phyloP scores from a whole-genome alignment of 2,797 vertebrate species.

The Mionectes olivaceus region DNA sequence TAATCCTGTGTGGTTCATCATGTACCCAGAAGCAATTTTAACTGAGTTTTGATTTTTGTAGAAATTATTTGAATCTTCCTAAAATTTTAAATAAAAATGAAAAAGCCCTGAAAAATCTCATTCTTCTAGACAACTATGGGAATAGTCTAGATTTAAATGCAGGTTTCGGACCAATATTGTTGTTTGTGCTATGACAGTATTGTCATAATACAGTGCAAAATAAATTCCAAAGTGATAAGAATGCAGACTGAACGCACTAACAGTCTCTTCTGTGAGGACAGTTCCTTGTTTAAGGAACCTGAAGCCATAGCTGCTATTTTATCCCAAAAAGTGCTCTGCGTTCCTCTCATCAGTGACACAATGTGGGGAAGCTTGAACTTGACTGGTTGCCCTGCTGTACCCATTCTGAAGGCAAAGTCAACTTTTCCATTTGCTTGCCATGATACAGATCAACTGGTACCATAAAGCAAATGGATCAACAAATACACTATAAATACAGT shows the following conservation, averaged over 20 bases:
- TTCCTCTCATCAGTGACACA: not conserved
- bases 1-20: not conserved
- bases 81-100: not conserved
- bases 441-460: not conserved
- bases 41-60: not conserved
- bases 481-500: not conserved
- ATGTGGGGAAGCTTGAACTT: not conserved
- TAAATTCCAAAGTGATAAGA: not conserved
- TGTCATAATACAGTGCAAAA: not conserved
- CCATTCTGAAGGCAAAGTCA: not conserved
- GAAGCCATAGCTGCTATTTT: not conserved
- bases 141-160: not conserved
- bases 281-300: not conserved
- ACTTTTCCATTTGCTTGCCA: not conserved
- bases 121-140: not conserved
- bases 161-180: not conserved
- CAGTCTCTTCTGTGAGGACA: not conserved
- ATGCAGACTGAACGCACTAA: not conserved
- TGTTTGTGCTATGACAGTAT: not conserved
- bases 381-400: not conserved
- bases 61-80: not conserved
- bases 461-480: not conserved
- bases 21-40: not conserved
- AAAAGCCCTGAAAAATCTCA: not conserved
- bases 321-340: not conserved